Evolutionary conservation across 2,113 vertebrate genomes (phyloP), one percentile per base, ranked within the genome.

Genomic region (Turnix velox): DNA sequence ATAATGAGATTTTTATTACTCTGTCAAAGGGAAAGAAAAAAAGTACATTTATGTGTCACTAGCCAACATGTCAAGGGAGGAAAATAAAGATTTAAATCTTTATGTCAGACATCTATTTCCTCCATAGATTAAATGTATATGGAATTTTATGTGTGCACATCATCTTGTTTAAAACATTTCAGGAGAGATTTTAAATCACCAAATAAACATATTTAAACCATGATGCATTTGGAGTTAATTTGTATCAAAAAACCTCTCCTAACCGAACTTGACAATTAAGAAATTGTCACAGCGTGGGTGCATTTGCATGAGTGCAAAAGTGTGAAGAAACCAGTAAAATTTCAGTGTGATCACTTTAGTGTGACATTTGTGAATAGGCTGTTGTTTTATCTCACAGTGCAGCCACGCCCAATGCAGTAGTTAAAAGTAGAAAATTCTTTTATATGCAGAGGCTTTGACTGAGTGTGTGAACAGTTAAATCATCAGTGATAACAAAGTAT

Each of bases 1-100:
- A 97, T 98, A 98, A 98, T 98, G 97, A 98, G 97, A 97, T 98
- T 98, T 98, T 98, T 98, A 98, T 98, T 97, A 97, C 96, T 97
- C 96, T 97, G 97, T 97, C 97, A 98, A 97, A 97, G 86, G 89
- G n/a, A 12, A 57, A 51, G 89, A 96, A 85, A 91, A 96, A 84
- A 93, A 71, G 91, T 92, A 96, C 97, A 95, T 97, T 97, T 97
- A 94, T 96, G 93, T 97, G 96, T 97, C 97, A 97, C 93, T 75
- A 96, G 92, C 82, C 90, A 20, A 91, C 65, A 79, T 79, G 92
- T 96, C 96, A 95, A 96, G 81, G 82, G 63, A 84, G 62, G 82
- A 94, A 94, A 92, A 88, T 91, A 92, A 86, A 95, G 94, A 92
- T 92, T 94, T 95, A 93, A 96, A 91, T 95, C 92, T 97, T 89